Evolutionary conservation across 2,113 vertebrate species (phyloP).

Genomic region (Polypterus bichir): DNA sequence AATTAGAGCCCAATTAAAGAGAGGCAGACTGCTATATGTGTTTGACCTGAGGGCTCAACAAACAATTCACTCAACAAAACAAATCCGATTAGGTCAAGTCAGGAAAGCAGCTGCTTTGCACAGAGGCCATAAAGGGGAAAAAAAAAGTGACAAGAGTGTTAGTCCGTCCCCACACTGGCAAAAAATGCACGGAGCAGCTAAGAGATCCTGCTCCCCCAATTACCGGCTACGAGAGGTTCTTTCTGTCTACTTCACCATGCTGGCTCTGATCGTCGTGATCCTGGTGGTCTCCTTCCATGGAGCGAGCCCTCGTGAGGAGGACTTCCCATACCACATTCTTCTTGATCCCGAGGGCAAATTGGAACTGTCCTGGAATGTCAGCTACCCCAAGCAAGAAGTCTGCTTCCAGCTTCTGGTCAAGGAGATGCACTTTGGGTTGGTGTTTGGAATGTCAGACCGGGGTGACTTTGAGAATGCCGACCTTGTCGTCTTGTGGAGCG

Average conservation of each 20-base stretch:
- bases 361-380: slow-evolving; percentile 82
- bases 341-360: slow-evolving; percentile 66
- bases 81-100: slow-evolving; percentile 69
- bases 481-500: slow-evolving; percentile 71
- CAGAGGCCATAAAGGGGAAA: slow-evolving; percentile 48
- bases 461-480: slow-evolving; percentile 72
- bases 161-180: slow-evolving; percentile 8
- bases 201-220: slow-evolving; percentile 28
- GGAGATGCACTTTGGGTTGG: slow-evolving; percentile 50
- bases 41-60: slow-evolving; percentile 54
- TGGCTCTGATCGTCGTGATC: slow-evolving; percentile 70
- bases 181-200: slow-evolving; percentile 31
- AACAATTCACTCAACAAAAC: slow-evolving; percentile 68
- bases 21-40: slow-evolving; percentile 45
- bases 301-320: slow-evolving; percentile 2
- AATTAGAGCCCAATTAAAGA: slow-evolving; percentile 64
- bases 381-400: slow-evolving; percentile 53
- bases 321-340: slow-evolving; percentile 64
- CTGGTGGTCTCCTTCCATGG: slow-evolving; percentile 74
- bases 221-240: slow-evolving; percentile 56
- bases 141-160: slow-evolving; percentile 14
- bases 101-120: slow-evolving; percentile 27
- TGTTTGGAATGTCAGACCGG: slow-evolving; percentile 83
- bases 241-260: slow-evolving; percentile 72
- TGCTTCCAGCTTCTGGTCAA: slow-evolving; percentile 58